Evolutionary conservation across 2,888 invertebrate species (phyloP).

Genomic region (Glaucopsyche alexis): DNA sequence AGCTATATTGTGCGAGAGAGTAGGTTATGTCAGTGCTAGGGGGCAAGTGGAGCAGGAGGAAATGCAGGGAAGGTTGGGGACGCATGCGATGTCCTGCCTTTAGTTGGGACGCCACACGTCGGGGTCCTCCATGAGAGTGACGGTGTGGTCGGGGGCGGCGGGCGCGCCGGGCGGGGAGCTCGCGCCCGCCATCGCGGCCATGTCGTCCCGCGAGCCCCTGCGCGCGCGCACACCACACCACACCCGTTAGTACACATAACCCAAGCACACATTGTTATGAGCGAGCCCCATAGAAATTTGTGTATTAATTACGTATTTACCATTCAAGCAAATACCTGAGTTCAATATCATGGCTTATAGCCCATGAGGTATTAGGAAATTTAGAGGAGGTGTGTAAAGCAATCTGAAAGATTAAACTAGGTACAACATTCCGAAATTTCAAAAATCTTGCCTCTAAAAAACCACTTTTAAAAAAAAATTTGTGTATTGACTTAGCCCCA

Average conservation of each 20-base stretch:
- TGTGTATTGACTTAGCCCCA: too few species aligned
- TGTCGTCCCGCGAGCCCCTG: slow-evolving; percentile 91
- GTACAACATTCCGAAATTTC: too few species aligned
- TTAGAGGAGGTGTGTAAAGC: too few species aligned
- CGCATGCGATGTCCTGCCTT: slow-evolving; percentile 48
- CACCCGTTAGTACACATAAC: slow-evolving; percentile 34
- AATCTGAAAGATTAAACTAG: too few species aligned
- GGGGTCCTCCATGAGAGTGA: slow-evolving; percentile 94
- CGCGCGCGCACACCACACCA: slow-evolving; percentile 38
- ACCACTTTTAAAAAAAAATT: too few species aligned
- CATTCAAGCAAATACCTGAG: not conserved
- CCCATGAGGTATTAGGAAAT: too few species aligned
- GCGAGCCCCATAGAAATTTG: not conserved
- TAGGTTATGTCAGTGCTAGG: too few species aligned
- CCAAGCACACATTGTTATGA: slow-evolving; percentile 29
- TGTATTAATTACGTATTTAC: not conserved
- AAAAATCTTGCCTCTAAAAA: too few species aligned
- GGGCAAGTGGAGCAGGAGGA: not conserved
- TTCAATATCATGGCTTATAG: not conserved
- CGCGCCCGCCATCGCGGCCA: slow-evolving; percentile 88
- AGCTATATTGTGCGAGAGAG: not conserved
- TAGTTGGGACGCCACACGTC: slow-evolving; percentile 96
- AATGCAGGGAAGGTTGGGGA: not conserved
- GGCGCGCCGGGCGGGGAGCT: slow-evolving; percentile 81
- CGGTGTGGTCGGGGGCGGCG: slow-evolving; percentile 81